These are phyloP conservation scores for Pantherophis guttatus DNA, from an alignment of 2,113 vertebrate genomes.

Conservation along the genomic window DNA sequence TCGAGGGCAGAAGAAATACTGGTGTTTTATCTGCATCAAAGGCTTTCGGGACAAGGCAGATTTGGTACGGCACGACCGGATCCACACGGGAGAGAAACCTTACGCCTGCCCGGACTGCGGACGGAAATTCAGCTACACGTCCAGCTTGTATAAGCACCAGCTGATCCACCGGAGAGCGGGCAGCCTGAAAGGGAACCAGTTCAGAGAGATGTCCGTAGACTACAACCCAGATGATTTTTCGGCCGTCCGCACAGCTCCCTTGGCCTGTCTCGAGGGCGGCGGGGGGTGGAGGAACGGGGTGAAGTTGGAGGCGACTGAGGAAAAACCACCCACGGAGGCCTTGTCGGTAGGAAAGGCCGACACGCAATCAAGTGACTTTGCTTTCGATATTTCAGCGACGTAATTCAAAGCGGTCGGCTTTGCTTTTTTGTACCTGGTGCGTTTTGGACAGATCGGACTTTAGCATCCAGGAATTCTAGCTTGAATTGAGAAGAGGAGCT, in stretches of 20 bases:
- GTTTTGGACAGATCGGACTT: background rate
- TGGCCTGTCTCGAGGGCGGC: background rate
- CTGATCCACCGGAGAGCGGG: fast-evolving
- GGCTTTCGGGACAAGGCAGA: constrained; percentile 43
- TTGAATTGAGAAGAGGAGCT: background rate
- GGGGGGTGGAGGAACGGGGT: background rate
- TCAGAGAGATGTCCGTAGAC: too few relatives aligned
- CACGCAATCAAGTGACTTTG: background rate
- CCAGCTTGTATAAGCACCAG: background rate
- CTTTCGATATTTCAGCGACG: background rate
- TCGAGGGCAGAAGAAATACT: constrained; percentile 19
- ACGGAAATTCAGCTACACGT: background rate
- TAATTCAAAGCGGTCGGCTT: background rate
- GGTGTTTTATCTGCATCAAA: constrained; percentile 21
- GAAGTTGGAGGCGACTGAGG: background rate
- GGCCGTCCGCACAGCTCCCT: background rate
- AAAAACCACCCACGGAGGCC: background rate
- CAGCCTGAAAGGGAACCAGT: background rate
- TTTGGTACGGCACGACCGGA: constrained; percentile 25
- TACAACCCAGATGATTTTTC: background rate
- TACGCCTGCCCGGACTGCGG: background rate
- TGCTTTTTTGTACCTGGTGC: too few relatives aligned
- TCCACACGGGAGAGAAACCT: constrained; percentile 9
- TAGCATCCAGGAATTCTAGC: too few relatives aligned
- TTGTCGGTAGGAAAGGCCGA: background rate